These are phyloP conservation scores for Diachasma alloeum DNA, from an alignment of 1,140 invertebrate species.

Conservation along the genomic window DNA sequence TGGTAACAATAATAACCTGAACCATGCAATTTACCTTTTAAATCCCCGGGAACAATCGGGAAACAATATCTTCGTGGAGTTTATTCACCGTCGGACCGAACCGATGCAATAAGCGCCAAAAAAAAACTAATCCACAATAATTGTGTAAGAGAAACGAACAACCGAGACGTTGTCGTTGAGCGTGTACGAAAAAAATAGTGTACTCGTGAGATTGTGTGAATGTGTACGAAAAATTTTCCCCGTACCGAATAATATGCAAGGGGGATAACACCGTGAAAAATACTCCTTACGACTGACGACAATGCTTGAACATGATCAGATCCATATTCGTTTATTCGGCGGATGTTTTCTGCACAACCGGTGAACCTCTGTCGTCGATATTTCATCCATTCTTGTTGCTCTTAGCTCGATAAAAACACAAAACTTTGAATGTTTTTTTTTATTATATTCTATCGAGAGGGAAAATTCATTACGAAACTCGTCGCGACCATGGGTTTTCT, in stretches of 20 bases:
- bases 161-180: not conserved
- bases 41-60: not conserved
- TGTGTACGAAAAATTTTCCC: not conserved
- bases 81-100: not conserved
- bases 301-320: not conserved
- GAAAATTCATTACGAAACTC: constrained; percentile 45
- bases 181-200: not conserved
- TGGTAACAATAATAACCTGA: not conserved
- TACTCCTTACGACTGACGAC: not conserved
- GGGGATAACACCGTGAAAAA: not conserved
- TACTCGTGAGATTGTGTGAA: not conserved
- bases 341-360: not conserved
- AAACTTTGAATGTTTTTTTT: not conserved
- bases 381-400: not conserved
- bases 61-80: not conserved
- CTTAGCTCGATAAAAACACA: not conserved
- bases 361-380: not conserved
- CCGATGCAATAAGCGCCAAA: not conserved
- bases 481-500: constrained; percentile 42
- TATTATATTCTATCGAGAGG: not conserved
- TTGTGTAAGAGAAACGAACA: not conserved
- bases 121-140: not conserved
- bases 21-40: not conserved
- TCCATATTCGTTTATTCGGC: not conserved
- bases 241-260: not conserved